These are phyloP conservation scores for Paralichthys olivaceus DNA, from an alignment of 2,113 vertebrate genomes.

Conservation along the genomic window DNA sequence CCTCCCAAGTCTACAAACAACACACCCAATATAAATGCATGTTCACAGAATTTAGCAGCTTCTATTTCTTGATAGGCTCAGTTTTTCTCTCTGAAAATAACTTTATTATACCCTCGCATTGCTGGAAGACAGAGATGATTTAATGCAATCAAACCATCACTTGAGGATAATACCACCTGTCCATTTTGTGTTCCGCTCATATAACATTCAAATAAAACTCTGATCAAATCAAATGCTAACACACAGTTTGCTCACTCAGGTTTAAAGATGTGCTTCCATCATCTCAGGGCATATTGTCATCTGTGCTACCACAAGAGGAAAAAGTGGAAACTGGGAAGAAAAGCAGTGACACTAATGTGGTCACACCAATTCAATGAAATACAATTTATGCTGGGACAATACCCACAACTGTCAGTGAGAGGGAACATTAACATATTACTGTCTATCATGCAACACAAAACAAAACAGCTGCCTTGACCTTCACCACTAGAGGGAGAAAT, in stretches of 20 bases:
- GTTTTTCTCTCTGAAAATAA: neutral
- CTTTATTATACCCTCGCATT: neutral
- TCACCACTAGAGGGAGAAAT: conserved; percentile 54
- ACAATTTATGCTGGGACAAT: conserved; percentile 43
- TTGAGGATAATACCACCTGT: conserved; percentile 47
- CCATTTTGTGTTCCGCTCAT: conserved; percentile 49
- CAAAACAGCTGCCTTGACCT: conserved; percentile 31
- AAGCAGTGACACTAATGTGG: conserved; percentile 59
- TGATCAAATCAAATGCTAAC: conserved; percentile 57
- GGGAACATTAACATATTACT: conserved; percentile 50
- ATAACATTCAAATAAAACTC: conserved; percentile 61
- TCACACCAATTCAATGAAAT: conserved; percentile 55
- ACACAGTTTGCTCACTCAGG: neutral
- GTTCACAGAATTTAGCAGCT: conserved; percentile 3
- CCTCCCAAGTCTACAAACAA: conserved; percentile 29
- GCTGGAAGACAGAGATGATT: conserved; percentile 52
- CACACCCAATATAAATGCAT: conserved; percentile 27
- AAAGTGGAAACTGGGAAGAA: conserved; percentile 13
- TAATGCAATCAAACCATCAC: conserved; percentile 61
- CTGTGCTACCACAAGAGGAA: conserved; percentile 7
- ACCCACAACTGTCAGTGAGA: conserved; percentile 30
- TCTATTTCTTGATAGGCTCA: conserved; percentile 6
- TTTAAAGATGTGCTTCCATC: conserved; percentile 15
- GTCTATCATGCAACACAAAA: conserved; percentile 23
- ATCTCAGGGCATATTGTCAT: conserved; percentile 14